Percentiles rank a stretch among this genome's conserved stretches.
Evolutionary conservation across 2,888 invertebrate species (phyloP).

Genomic region (Drosophila pseudotakahashii): DNA sequence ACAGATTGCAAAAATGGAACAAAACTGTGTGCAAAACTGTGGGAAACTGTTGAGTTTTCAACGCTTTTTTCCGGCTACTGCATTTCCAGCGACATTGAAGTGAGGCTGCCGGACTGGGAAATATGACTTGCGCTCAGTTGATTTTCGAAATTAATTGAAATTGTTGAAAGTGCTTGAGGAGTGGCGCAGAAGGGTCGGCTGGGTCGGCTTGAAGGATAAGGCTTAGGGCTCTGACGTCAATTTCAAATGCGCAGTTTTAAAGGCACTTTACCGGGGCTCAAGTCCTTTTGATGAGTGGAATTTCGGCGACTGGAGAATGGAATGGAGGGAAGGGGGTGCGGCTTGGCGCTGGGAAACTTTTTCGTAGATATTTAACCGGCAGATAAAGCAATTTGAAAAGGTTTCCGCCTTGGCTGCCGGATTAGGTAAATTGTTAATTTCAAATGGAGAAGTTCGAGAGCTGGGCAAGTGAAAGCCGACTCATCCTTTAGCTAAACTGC

Average conservation of each 20-base stretch:
- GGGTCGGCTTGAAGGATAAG: constrained; percentile 31
- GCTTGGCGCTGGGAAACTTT: constrained; percentile 40
- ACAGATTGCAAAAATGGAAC: constrained; percentile 39
- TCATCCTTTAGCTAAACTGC: neutral
- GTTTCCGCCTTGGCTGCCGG: constrained; percentile 21
- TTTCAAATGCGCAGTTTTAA: constrained; percentile 59
- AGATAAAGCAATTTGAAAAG: constrained; percentile 31
- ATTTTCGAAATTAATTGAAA: constrained; percentile 74
- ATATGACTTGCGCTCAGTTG: constrained; percentile 54
- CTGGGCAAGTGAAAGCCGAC: neutral
- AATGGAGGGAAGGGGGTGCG: neutral
- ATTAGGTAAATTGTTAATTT: constrained; percentile 39
- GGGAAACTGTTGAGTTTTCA: constrained; percentile 46
- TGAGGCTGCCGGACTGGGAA: constrained; percentile 29
- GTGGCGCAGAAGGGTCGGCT: constrained; percentile 17
- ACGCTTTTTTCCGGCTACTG: constrained; percentile 33
- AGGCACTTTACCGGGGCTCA: constrained; percentile 37
- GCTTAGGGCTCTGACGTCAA: constrained; percentile 61
- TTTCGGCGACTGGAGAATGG: neutral
- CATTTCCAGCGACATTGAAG: constrained; percentile 42
- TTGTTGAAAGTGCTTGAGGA: constrained; percentile 43
- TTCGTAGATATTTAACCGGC: constrained; percentile 31
- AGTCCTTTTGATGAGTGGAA: constrained; percentile 46
- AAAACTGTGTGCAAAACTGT: constrained; percentile 30
- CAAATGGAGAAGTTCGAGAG: constrained; percentile 4